These are phyloP conservation scores for Myotis yumanensis DNA, from an alignment of 2,113 vertebrate species.

Conservation along the genomic window DNA sequence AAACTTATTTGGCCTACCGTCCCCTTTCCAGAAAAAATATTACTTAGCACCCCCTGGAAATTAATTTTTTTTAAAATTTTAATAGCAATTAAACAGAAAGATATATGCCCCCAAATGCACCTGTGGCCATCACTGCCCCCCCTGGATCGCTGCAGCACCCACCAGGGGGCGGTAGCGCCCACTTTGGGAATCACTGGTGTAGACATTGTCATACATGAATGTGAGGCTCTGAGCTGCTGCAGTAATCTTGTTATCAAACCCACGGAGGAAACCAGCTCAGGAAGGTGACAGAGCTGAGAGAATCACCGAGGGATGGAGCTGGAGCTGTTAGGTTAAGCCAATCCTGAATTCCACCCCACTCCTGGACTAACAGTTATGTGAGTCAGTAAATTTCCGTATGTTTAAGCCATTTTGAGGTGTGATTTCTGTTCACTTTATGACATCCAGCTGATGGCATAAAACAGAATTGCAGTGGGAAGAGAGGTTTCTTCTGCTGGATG, in stretches of 20 bases:
- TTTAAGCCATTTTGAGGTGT: slow-evolving; percentile 7
- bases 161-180: too few species aligned
- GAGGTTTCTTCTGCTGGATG: not conserved
- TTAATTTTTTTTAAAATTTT: too few species aligned
- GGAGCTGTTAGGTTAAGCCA: not conserved
- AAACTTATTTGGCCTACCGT: too few species aligned
- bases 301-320: not conserved
- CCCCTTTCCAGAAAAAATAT: too few species aligned
- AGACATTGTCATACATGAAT: not conserved
- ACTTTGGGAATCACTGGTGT: too few species aligned
- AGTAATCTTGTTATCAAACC: not conserved
- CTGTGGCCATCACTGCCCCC: too few species aligned
- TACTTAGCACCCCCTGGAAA: too few species aligned
- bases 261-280: not conserved
- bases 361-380: not conserved
- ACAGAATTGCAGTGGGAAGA: not conserved
- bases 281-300: not conserved
- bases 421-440: not conserved
- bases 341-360: not conserved
- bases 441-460: not conserved
- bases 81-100: too few species aligned
- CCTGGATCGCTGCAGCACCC: too few species aligned
- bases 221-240: not conserved
- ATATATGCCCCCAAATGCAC: too few species aligned
- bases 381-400: not conserved